Evolutionary conservation across 2,888 invertebrate genomes (phyloP).

Genomic region (Chironomus tentans): DNA sequence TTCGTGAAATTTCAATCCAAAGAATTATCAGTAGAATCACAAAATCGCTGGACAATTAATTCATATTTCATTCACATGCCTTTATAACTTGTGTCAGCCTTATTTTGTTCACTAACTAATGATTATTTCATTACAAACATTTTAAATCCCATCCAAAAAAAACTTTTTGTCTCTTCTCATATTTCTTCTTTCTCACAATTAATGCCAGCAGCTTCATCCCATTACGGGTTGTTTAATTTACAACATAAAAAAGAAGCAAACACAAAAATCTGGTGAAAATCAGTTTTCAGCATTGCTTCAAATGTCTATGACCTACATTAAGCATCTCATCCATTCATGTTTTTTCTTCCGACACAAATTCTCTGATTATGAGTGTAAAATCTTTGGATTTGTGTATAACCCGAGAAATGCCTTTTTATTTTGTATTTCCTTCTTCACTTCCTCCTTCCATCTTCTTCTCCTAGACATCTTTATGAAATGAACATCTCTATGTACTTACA

Average conservation of each 20-base stretch:
- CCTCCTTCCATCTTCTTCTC: neutral
- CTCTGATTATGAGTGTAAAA: conserved; percentile 25
- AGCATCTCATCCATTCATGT: neutral
- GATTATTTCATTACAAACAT: too few relatives aligned
- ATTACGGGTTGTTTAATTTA: too few relatives aligned
- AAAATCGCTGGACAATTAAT: too few relatives aligned
- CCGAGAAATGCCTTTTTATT: conserved; percentile 11
- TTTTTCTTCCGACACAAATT: conserved; percentile 9
- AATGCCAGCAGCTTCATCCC: neutral
- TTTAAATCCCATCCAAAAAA: too few relatives aligned
- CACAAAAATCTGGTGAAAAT: neutral
- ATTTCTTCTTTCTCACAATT: neutral
- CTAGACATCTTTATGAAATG: neutral
- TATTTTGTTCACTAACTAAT: too few relatives aligned
- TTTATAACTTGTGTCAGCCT: too few relatives aligned
- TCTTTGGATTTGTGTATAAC: conserved; percentile 23
- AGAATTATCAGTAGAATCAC: too few relatives aligned
- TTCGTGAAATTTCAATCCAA: too few relatives aligned
- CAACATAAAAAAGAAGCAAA: too few relatives aligned
- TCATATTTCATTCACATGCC: too few relatives aligned
- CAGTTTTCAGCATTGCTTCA: conserved; percentile 2
- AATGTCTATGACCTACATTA: conserved; percentile 14
- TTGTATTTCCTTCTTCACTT: neutral
- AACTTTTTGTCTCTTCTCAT: too few relatives aligned
- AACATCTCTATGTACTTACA: neutral